These are phyloP conservation scores for Caenorhabditis sp. DNA, from an alignment of 2,888 invertebrate species.

Conservation along the genomic window DNA sequence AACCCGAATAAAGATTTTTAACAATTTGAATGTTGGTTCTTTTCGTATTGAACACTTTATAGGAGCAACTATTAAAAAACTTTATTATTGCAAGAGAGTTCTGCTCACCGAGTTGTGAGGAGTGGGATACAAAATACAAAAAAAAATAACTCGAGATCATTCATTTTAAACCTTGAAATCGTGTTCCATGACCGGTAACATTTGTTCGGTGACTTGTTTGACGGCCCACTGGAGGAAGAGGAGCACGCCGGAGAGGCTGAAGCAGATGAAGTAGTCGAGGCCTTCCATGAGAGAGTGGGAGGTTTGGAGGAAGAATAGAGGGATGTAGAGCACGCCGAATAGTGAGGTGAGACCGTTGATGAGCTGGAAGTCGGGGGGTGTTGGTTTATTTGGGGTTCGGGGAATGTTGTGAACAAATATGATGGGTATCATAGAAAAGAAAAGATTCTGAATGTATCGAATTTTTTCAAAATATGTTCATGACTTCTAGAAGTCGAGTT, in stretches of 20 bases:
- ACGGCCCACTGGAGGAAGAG: constrained; percentile 56
- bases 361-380: constrained; percentile 60
- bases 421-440: too few species aligned
- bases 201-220: constrained; percentile 70
- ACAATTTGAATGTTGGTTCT: too few species aligned
- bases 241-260: constrained; percentile 38
- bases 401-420: too few species aligned
- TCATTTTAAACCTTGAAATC: constrained; percentile 62
- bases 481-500: too few species aligned
- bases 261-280: constrained; percentile 64
- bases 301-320: constrained; percentile 73
- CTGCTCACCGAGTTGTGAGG: not conserved
- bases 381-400: too few species aligned
- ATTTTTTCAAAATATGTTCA: too few species aligned
- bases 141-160: not conserved
- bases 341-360: constrained; percentile 73
- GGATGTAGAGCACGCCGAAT: constrained; percentile 73
- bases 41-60: too few species aligned
- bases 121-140: constrained; percentile 1
- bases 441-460: too few species aligned
- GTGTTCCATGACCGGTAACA: constrained; percentile 74
- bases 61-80: too few species aligned
- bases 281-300: constrained; percentile 71
- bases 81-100: too few species aligned
- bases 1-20: too few species aligned